Conservation (phyloP, 2,888 invertebrate genomes). For the Drosophila lutescens region DNA sequence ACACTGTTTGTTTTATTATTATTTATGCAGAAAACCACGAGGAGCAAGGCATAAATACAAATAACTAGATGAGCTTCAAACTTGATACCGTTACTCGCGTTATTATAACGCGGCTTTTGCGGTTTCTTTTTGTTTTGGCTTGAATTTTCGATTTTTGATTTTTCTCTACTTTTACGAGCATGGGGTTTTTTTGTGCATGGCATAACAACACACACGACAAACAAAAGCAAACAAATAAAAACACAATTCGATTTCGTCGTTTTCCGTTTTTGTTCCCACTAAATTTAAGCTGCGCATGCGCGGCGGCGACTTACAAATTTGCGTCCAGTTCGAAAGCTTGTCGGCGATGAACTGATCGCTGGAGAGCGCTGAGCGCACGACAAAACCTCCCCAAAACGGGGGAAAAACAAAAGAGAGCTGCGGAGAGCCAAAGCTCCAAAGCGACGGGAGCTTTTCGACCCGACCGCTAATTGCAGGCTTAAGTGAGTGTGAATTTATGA, state of each 20-base stretch:
- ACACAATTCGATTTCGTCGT: conserved; percentile 48
- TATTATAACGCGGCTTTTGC: conserved; percentile 44
- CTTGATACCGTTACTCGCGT: conserved; percentile 55
- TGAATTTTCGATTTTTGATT: conserved; percentile 31
- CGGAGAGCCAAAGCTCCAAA: conserved; percentile 54
- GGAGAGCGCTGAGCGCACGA: conserved; percentile 46
- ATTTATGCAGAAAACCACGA: conserved; percentile 4
- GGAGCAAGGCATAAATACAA: conserved; percentile 24
- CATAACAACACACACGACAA: conserved; percentile 43
- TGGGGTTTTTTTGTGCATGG: conserved; percentile 23
- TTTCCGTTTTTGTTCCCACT: conserved; percentile 39
- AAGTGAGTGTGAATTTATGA: conserved; percentile 66
- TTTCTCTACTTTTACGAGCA: conserved; percentile 27
- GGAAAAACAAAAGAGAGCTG: conserved; percentile 21
- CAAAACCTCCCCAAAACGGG: conserved; percentile 44
- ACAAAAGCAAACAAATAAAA: conserved; percentile 58
- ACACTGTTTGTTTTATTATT: conserved; percentile 12
- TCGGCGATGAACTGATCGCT: conserved; percentile 71
- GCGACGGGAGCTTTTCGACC: conserved; percentile 51
- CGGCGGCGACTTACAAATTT: conserved; percentile 46
- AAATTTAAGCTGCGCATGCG: conserved; percentile 65
- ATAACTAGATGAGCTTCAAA: conserved; percentile 49
- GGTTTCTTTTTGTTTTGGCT: conserved; percentile 45
- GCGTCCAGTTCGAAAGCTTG: conserved; percentile 77
- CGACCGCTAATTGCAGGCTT: conserved; percentile 42